Conservation (phyloP, 2,113 vertebrate species). For the Anarrhichthys ocellatus region DNA sequence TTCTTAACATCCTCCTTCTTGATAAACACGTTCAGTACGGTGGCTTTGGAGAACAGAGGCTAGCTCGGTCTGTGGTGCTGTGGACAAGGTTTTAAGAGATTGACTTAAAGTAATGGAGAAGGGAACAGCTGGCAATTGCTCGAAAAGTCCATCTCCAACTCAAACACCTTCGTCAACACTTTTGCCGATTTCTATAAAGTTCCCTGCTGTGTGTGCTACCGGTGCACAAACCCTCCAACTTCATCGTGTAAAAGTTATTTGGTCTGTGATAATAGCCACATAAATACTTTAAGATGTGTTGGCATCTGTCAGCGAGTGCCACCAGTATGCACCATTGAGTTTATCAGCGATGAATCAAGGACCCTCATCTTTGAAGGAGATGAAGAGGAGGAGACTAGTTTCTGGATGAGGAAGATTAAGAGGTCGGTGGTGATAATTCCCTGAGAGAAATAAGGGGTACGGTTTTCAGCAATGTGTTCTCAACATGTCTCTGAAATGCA, state of each 20-base stretch:
- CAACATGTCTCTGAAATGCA: constrained; percentile 21
- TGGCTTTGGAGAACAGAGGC: neutral
- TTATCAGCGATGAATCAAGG: constrained; percentile 3
- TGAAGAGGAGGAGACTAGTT: constrained; percentile 19
- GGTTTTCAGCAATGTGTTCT: constrained; percentile 21
- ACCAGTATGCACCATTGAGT: constrained; percentile 4
- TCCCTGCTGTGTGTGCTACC: constrained; percentile 33
- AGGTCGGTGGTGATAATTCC: constrained; percentile 1
- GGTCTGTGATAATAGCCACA: constrained; percentile 55
- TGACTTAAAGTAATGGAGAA: neutral
- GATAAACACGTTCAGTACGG: neutral
- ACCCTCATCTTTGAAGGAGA: constrained; percentile 1
- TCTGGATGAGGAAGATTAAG: constrained; percentile 13
- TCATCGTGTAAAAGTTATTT: constrained; percentile 45
- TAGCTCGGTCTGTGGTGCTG: neutral
- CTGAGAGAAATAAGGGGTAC: constrained; percentile 14
- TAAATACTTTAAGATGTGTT: constrained; percentile 59
- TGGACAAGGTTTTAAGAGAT: neutral
- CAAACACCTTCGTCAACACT: constrained; percentile 19
- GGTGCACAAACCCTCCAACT: constrained; percentile 30
- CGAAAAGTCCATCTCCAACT: neutral
- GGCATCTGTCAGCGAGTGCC: constrained; percentile 20
- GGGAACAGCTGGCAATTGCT: neutral
- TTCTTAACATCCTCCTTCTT: neutral
- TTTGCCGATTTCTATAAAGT: constrained; percentile 44